A percentile compares a stretch with the other conserved stretches of the same genome.
phyloP scores from a whole-genome alignment of 1,140 invertebrate species.

The Rhagoletis pomonella region DNA sequence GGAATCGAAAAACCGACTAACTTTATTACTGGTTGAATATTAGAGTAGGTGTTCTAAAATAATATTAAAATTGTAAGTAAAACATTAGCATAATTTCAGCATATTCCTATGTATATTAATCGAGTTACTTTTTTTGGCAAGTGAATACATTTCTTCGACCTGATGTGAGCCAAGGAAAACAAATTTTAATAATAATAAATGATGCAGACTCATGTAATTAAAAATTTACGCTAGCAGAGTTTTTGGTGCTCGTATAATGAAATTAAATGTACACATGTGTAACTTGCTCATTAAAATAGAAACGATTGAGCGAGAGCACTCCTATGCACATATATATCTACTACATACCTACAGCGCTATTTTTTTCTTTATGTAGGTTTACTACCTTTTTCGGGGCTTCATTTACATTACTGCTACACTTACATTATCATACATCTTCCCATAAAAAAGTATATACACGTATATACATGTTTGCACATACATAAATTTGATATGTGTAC shows the following conservation, averaged over 20 bases:
- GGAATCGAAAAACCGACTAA: too few species aligned
- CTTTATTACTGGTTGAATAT: too few species aligned
- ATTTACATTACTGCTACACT: neutral
- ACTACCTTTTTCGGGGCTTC: neutral
- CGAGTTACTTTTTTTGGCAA: neutral
- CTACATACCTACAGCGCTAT: neutral
- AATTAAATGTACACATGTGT: neutral
- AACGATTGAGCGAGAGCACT: neutral
- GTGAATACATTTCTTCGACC: neutral
- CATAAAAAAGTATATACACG: neutral
- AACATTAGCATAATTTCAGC: too few species aligned
- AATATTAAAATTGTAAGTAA: too few species aligned
- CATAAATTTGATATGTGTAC: neutral
- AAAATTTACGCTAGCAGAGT: neutral
- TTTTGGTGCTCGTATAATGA: neutral
- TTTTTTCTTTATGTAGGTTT: neutral
- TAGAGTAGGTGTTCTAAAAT: too few species aligned
- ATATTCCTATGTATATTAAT: too few species aligned
- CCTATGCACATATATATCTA: neutral
- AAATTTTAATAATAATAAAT: conserved; percentile 30
- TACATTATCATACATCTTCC: neutral
- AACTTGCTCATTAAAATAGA: neutral
- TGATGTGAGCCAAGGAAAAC: neutral
- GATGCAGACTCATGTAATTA: neutral
- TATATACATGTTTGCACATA: neutral